Evolutionary conservation across 2,888 invertebrate species (phyloP).

Genomic region (Diloba caeruleocephala): DNA sequence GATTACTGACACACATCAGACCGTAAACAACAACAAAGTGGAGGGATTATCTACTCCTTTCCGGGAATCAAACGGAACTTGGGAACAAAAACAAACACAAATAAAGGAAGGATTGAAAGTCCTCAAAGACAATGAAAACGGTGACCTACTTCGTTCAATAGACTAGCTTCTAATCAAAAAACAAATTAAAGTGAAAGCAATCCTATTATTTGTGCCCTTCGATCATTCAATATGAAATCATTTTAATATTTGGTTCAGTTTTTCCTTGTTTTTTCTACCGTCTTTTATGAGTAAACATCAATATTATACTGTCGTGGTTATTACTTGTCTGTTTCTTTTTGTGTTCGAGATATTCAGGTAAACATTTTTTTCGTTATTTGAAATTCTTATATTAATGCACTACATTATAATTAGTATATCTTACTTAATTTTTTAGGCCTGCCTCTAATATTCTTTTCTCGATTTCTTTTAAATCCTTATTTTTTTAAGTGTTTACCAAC

Average conservation of each 20-base stretch:
- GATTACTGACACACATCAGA: too few species aligned
- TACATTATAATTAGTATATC: too few species aligned
- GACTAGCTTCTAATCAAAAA: conserved; percentile 21
- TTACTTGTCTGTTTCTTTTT: conserved; percentile 1
- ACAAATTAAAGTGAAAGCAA: conserved; percentile 25
- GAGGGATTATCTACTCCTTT: too few species aligned
- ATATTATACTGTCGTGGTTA: neutral
- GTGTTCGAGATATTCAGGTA: too few species aligned
- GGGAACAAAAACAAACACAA: neutral
- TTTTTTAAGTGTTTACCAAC: too few species aligned
- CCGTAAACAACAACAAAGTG: too few species aligned
- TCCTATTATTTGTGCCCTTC: conserved; percentile 11
- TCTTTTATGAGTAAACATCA: conserved; percentile 10
- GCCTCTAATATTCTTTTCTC: too few species aligned
- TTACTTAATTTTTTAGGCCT: too few species aligned
- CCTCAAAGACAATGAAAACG: conserved; percentile 2
- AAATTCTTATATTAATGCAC: too few species aligned
- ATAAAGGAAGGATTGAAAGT: neutral
- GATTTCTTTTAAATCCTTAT: too few species aligned
- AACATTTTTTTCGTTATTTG: too few species aligned
- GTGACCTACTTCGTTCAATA: neutral
- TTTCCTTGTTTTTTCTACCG: conserved; percentile 15
- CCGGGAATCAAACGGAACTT: too few species aligned
- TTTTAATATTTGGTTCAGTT: conserved; percentile 16
- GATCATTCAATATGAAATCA: conserved; percentile 13